Percentiles rank a stretch among this genome's conserved stretches.
Evolutionary conservation across 2,888 invertebrate species (phyloP).

Genomic region (Baccha elongata): DNA sequence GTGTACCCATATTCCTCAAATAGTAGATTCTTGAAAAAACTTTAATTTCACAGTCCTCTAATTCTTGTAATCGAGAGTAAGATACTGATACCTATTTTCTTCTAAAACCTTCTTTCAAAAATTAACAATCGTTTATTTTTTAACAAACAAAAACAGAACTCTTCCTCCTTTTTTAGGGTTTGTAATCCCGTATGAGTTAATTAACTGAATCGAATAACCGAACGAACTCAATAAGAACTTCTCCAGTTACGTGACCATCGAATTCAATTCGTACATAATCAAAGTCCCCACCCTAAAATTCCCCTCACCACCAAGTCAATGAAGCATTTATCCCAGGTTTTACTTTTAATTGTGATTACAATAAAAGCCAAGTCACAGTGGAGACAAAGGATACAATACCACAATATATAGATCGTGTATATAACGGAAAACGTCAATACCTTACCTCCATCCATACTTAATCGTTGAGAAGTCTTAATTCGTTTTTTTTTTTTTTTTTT

Average conservation of each 20-base stretch:
- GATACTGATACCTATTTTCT: background rate
- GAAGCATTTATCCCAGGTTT: constrained; percentile 58
- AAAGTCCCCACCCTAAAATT: constrained; percentile 42
- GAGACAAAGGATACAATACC: constrained; percentile 57
- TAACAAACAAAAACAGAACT: background rate
- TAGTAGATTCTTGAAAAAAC: no score
- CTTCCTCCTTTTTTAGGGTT: constrained; percentile 6
- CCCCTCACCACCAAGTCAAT: constrained; percentile 17
- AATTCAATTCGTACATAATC: constrained; percentile 72
- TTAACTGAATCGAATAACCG: constrained; percentile 56
- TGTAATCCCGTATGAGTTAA: constrained; percentile 46
- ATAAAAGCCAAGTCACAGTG: constrained; percentile 48
- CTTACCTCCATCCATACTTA: constrained; percentile 4
- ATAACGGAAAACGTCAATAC: constrained; percentile 18
- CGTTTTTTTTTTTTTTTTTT: constrained; percentile 43
- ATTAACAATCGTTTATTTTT: constrained; percentile 22
- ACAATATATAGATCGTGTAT: background rate
- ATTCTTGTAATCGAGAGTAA: background rate
- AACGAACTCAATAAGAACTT: constrained; percentile 52
- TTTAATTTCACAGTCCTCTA: no score
- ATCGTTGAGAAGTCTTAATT: constrained; percentile 66
- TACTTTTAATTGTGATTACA: constrained; percentile 73
- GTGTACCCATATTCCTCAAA: no score
- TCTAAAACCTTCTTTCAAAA: background rate
- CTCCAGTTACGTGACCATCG: constrained; percentile 63